Percentiles rank a stretch among this genome's conserved stretches.
phyloP scores from a whole-genome alignment of 1,140 invertebrate species.

The Hypothenemus hampei region DNA sequence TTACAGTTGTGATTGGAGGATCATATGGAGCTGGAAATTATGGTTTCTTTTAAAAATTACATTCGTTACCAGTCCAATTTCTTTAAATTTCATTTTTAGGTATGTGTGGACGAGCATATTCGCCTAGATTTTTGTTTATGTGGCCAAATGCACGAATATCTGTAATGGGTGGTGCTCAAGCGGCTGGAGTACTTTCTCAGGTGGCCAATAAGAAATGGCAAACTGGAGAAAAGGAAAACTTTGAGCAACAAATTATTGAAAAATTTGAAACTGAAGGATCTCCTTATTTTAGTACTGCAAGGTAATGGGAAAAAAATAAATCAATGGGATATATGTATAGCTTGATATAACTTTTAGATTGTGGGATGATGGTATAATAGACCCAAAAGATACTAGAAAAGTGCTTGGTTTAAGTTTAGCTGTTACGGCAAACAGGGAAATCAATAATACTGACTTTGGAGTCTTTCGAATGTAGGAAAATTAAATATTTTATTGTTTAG shows the following conservation, averaged over 20 bases:
- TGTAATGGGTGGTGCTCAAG: constrained; percentile 94
- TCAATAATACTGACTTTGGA: constrained; percentile 78
- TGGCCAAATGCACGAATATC: constrained; percentile 96
- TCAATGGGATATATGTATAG: background rate
- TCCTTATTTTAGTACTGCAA: constrained; percentile 88
- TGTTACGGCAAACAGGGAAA: constrained; percentile 74
- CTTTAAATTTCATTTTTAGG: constrained; percentile 42
- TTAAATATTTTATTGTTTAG: constrained; percentile 7
- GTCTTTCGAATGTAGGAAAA: constrained; percentile 83
- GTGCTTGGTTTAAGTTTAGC: constrained; percentile 84
- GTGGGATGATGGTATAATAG: constrained; percentile 96
- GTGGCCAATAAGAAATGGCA: constrained; percentile 77
- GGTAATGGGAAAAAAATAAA: constrained; percentile 46
- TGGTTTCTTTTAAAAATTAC: constrained; percentile 48
- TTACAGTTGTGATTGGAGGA: constrained; percentile 88
- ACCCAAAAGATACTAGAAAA: constrained; percentile 85
- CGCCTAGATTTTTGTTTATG: constrained; percentile 90
- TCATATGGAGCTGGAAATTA: constrained; percentile 98
- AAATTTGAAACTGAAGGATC: constrained; percentile 89
- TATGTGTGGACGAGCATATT: constrained; percentile 74
- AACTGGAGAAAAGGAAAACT: constrained; percentile 72
- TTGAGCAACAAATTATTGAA: constrained; percentile 83
- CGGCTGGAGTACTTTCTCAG: constrained; percentile 85
- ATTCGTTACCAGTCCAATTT: background rate
- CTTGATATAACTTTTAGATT: constrained; percentile 53